phyloP scores from a whole-genome alignment of 2,888 invertebrate species.

The Amiota communis region DNA sequence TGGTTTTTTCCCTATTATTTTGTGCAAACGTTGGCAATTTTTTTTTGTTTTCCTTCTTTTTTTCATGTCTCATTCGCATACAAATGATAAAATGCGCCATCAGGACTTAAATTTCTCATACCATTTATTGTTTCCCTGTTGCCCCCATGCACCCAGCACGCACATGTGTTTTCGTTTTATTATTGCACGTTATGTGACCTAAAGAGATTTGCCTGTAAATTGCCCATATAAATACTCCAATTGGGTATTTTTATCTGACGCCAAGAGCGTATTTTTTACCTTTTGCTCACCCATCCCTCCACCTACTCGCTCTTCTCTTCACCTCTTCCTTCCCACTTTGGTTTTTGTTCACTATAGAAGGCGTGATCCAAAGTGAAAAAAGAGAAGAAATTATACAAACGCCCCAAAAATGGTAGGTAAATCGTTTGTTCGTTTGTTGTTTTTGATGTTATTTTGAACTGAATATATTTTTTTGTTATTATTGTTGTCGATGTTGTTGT shows the following conservation, averaged over 20 bases:
- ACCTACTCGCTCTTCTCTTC: background rate
- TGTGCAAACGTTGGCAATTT: slow-evolving; percentile 17
- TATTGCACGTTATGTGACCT: slow-evolving; percentile 5
- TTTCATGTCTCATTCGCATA: background rate
- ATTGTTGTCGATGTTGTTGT: too few species aligned
- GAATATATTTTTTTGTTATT: background rate
- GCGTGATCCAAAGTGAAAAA: too few species aligned
- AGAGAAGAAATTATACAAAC: background rate
- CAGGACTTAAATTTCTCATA: background rate
- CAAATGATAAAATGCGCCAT: slow-evolving; percentile 20
- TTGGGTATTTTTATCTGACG: slow-evolving; percentile 23
- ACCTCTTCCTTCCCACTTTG: background rate
- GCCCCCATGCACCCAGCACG: too few species aligned
- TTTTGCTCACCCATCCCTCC: background rate
- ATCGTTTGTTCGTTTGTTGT: background rate
- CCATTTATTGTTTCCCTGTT: too few species aligned
- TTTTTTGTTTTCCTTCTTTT: background rate
- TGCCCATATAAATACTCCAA: slow-evolving; percentile 25
- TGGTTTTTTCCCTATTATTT: background rate
- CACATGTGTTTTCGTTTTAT: too few species aligned
- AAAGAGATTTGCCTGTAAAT: slow-evolving; percentile 25
- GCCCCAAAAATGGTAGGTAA: slow-evolving; percentile 2
- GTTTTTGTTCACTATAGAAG: background rate
- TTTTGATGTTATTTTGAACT: background rate
- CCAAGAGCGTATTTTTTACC: background rate